Conservation (phyloP, 2,113 vertebrate species). For the Artemisiospiza belli region DNA sequence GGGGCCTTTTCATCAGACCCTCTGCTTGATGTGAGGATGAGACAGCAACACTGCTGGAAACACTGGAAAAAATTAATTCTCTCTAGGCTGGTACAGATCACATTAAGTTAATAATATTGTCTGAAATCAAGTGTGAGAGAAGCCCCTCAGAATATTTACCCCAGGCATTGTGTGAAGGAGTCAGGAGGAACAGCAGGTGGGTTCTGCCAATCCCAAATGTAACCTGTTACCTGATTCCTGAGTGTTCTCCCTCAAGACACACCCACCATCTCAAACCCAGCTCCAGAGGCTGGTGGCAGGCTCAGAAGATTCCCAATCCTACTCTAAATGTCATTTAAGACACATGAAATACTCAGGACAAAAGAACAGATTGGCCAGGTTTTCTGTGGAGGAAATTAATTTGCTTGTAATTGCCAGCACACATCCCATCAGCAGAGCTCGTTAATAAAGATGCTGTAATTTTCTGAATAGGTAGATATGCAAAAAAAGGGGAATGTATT, state of each 20-base stretch:
- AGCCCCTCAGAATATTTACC: neutral
- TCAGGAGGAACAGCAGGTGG: neutral
- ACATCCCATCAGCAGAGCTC: neutral
- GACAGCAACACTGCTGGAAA: neutral
- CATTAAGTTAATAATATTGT: neutral
- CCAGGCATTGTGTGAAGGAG: neutral
- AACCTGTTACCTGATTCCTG: neutral
- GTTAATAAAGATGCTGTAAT: neutral
- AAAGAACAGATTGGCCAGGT: neutral
- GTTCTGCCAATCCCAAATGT: neutral
- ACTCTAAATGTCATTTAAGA: neutral
- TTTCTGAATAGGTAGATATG: neutral
- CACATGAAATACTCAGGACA: neutral
- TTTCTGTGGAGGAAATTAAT: constrained; percentile 7
- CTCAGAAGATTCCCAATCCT: neutral
- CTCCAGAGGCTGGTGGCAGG: neutral
- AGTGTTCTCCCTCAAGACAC: neutral
- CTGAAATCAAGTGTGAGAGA: neutral
- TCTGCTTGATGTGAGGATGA: neutral
- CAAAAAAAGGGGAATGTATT: neutral
- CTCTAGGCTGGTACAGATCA: neutral
- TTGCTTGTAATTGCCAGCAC: neutral
- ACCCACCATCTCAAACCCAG: neutral
- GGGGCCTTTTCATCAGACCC: constrained; percentile 18
- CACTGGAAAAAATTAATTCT: neutral